Base-by-base conservation (phyloP, 2,113 vertebrate species). In the Chaenocephalus aceratus region DNA sequence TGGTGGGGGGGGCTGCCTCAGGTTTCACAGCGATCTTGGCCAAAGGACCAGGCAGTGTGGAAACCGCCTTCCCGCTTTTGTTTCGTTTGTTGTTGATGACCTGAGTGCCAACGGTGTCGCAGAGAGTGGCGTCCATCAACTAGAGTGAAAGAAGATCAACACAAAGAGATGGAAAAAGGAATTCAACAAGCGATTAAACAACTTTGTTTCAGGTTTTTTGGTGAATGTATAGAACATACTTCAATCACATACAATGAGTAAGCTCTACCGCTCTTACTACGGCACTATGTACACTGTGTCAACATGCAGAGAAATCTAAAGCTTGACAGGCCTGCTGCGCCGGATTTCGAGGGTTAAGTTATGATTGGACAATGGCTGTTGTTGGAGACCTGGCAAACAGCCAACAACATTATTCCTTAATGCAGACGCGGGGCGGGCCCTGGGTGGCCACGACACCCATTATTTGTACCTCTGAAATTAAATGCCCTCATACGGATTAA, bases 91-190 rank as follows among this genome's bases (percentile, higher is more conserved):
- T 88, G 82, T 41, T 87, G 80, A 59, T 48, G 53, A 90, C 88
- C 86, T 95, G 93, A 60, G 86, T 77, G 30, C 92, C 88, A 4
- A 94, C 89, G 0, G 92, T 93, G 86, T 94, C 91, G 4, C 93
- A 90, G 30, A 96, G 88, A 0, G 94, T 94, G 57, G 94, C 93
- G 5, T 96, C 94, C 95, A 96, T 96, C 84, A 95, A 70, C 95
- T 96, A 30, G 12, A 41, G 49, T 2, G 15, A 67, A 36, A 53
- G n/a, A 51, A 67, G 15, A 62, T 1, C 72, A 16, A 82, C 10
- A 73, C 9, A 72, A 3, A 56, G 56, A 46, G 5, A 66, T 4
- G 13, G 21, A 56, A 6, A 49, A 11, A 63, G 15, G 4, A 75
- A 45, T 41, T 36, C 16, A 54, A 23, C 30, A 58, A 30, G 3